These are phyloP conservation scores for Allygus modestus DNA, from an alignment of 2,888 invertebrate genomes.

Conservation along the genomic window DNA sequence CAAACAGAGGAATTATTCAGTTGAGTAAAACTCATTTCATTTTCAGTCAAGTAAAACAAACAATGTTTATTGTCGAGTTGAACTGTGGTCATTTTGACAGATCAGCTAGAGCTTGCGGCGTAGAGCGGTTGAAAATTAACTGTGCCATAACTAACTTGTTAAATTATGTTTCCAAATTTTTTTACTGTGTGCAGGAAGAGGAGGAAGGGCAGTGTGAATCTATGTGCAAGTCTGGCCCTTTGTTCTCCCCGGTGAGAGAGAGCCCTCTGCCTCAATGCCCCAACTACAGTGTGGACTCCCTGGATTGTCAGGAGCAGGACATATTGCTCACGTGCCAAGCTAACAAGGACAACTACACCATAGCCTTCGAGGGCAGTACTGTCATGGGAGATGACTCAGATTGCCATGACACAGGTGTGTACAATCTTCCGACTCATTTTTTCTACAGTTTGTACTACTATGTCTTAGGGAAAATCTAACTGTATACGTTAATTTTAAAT, in stretches of 20 bases:
- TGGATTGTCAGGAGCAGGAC: slow-evolving; percentile 91
- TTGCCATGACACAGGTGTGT: slow-evolving; percentile 77
- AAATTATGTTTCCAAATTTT: too few species aligned
- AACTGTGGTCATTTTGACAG: too few species aligned
- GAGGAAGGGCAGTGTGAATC: slow-evolving; percentile 81
- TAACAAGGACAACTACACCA: slow-evolving; percentile 94
- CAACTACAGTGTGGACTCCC: slow-evolving; percentile 93
- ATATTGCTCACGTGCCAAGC: slow-evolving; percentile 93
- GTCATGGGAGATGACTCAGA: slow-evolving; percentile 85
- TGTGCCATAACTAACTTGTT: too few species aligned
- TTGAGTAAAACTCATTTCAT: too few species aligned
- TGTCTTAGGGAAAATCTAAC: slow-evolving; percentile 72
- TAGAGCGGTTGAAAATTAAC: too few species aligned
- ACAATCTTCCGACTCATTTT: slow-evolving; percentile 18
- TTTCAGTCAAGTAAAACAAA: too few species aligned
- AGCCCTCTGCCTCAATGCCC: slow-evolving; percentile 81
- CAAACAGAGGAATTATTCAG: too few species aligned
- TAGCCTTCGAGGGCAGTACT: slow-evolving; percentile 94
- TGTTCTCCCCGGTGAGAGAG: slow-evolving; percentile 94
- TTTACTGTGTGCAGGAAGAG: slow-evolving; percentile 60
- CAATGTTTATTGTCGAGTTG: too few species aligned
- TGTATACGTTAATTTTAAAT: too few species aligned
- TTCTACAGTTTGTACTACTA: slow-evolving; percentile 68
- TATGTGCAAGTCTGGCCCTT: slow-evolving; percentile 93
- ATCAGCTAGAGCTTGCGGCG: too few species aligned